Percentiles rank a stretch among this genome's conserved stretches.
phyloP scores from a whole-genome alignment of 2,888 invertebrate genomes.

The Drosophila multiciliata region DNA sequence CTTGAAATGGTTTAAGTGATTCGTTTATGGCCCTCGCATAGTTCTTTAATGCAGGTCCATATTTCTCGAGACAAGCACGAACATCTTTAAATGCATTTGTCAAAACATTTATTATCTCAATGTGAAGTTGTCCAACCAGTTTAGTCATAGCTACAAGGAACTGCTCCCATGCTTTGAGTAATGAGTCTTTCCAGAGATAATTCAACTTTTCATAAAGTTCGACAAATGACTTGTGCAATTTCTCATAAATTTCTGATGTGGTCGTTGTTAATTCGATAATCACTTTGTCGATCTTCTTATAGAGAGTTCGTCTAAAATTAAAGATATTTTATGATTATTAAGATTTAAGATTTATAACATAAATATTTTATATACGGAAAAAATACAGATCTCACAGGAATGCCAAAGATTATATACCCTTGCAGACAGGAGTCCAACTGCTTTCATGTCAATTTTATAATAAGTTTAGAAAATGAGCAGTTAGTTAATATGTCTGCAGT shows the following conservation, averaged over 20 bases:
- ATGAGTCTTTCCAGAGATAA: slow-evolving; percentile 84
- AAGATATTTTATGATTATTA: not conserved
- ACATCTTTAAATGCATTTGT: slow-evolving; percentile 58
- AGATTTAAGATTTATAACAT: not conserved
- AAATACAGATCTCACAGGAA: not conserved
- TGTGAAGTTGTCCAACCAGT: slow-evolving; percentile 69
- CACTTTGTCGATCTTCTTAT: slow-evolving; percentile 60
- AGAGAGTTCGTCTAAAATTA: slow-evolving; percentile 65
- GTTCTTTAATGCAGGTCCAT: slow-evolving; percentile 79
- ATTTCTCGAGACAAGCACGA: slow-evolving; percentile 73
- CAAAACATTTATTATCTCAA: slow-evolving; percentile 63
- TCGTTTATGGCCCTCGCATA: slow-evolving; percentile 84
- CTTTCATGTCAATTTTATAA: not conserved
- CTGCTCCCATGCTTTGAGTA: slow-evolving; percentile 83
- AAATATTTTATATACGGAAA: not conserved
- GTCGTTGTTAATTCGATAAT: slow-evolving; percentile 85
- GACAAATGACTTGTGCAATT: slow-evolving; percentile 83
- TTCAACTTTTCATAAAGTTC: slow-evolving; percentile 83
- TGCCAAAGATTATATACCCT: not conserved
- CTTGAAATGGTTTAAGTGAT: slow-evolving; percentile 80
- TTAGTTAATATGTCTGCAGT: not conserved
- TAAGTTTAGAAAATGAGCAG: not conserved
- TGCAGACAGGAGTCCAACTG: not conserved
- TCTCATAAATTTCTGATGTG: slow-evolving; percentile 83
- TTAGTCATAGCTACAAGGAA: slow-evolving; percentile 58